These are phyloP conservation scores for Drosophila longiperda DNA, from an alignment of 2,888 invertebrate species.

Conservation along the genomic window DNA sequence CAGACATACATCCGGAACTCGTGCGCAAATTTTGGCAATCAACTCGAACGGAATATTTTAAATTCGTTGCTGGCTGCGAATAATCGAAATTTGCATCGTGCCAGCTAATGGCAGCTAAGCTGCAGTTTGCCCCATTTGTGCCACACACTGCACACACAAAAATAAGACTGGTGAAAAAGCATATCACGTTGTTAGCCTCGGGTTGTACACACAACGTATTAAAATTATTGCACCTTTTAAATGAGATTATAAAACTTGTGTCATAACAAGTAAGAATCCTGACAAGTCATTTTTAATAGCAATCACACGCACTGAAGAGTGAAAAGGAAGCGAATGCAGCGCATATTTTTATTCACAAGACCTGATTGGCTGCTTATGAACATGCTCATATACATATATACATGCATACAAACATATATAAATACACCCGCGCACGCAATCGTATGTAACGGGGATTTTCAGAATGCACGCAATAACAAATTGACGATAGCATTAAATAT, in stretches of 20 bases:
- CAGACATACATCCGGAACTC: constrained; percentile 14
- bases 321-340: no score
- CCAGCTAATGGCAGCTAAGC: constrained; percentile 11
- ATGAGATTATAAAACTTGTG: background rate
- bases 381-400: no score
- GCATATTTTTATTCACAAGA: no score
- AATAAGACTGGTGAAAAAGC: background rate
- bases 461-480: no score
- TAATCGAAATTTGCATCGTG: constrained; percentile 27
- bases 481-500: no score
- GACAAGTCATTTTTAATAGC: no score
- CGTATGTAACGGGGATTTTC: no score
- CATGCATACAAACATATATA: no score
- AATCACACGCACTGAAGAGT: no score
- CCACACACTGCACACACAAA: constrained; percentile 8
- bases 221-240: background rate
- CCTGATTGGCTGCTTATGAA: no score
- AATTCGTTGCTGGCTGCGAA: constrained; percentile 18
- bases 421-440: no score
- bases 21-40: constrained; percentile 49
- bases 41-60: constrained; percentile 32
- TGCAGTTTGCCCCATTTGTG: constrained; percentile 12
- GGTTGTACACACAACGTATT: background rate
- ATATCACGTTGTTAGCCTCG: background rate
- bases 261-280: no score